phyloP scores from a whole-genome alignment of 2,113 vertebrate genomes.

The mouse (Mus musculus) region DNA sequence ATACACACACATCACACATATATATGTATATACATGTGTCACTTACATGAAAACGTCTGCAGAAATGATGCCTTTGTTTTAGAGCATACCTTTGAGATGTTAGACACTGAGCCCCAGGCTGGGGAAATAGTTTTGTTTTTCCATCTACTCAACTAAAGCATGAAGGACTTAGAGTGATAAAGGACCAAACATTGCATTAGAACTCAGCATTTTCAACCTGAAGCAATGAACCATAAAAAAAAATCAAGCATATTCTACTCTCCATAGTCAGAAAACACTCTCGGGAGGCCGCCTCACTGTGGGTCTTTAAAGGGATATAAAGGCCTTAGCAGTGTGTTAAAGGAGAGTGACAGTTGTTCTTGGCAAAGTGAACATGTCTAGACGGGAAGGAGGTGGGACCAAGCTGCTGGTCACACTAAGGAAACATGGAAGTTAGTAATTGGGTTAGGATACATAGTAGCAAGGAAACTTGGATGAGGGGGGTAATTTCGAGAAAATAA shows the following conservation, averaged over 20 bases:
- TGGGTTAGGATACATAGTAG: background rate
- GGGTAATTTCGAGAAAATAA: background rate
- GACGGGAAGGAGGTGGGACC: background rate
- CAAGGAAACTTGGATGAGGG: background rate
- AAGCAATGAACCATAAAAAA: background rate
- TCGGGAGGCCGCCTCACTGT: background rate
- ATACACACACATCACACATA: no score
- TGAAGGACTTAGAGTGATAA: background rate
- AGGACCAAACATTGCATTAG: background rate
- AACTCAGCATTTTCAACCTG: conserved; percentile 10
- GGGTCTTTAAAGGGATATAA: background rate
- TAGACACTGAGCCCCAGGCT: background rate
- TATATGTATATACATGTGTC: background rate
- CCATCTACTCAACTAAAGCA: background rate
- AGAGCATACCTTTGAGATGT: background rate
- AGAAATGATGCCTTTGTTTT: background rate
- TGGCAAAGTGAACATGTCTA: conserved; percentile 8
- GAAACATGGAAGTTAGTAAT: background rate
- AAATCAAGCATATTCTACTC: background rate
- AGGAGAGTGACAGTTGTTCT: conserved; percentile 1
- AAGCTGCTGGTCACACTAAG: background rate
- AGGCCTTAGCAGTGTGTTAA: background rate
- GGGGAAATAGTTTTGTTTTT: background rate
- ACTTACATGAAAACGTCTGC: background rate
- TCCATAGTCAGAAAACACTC: background rate